These are phyloP conservation scores for Cydia splendana DNA, from an alignment of 1,140 invertebrate species.

Conservation along the genomic window DNA sequence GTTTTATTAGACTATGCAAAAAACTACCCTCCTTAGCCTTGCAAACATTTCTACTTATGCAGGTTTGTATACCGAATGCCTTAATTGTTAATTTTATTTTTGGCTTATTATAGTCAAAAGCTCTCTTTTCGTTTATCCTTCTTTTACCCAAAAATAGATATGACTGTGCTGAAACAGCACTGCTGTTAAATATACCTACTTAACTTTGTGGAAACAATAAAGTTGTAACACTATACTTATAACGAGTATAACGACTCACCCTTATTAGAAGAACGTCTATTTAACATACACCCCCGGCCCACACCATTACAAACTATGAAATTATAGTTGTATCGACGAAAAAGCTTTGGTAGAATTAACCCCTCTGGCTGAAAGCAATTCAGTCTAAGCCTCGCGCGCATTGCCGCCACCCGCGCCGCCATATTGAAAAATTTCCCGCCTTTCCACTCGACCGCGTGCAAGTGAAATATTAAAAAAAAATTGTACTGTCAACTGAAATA, in stretches of 20 bases:
- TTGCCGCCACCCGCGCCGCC: constrained; percentile 50
- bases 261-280: not conserved
- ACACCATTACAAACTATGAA: constrained; percentile 23
- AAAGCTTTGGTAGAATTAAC: constrained; percentile 35
- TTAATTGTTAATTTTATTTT: too few relatives aligned
- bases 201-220: too few relatives aligned
- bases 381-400: constrained; percentile 59
- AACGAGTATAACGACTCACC: constrained; percentile 11
- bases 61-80: too few relatives aligned
- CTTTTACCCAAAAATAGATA: too few relatives aligned
- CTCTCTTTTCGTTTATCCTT: too few relatives aligned
- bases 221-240: too few relatives aligned
- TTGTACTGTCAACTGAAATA: not conserved
- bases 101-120: too few relatives aligned
- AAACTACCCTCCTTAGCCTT: too few relatives aligned
- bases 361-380: constrained; percentile 41
- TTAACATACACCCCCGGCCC: not conserved
- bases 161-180: too few relatives aligned
- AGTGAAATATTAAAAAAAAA: constrained; percentile 5
- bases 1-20: too few relatives aligned
- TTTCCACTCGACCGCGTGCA: constrained; percentile 37
- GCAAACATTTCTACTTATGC: too few relatives aligned
- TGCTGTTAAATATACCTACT: too few relatives aligned
- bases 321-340: constrained; percentile 34
- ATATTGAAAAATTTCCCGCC: constrained; percentile 58